These are phyloP conservation scores for Crossoptilon crossoptilon DNA, from an alignment of 2,797 vertebrate species.

Conservation along the genomic window DNA sequence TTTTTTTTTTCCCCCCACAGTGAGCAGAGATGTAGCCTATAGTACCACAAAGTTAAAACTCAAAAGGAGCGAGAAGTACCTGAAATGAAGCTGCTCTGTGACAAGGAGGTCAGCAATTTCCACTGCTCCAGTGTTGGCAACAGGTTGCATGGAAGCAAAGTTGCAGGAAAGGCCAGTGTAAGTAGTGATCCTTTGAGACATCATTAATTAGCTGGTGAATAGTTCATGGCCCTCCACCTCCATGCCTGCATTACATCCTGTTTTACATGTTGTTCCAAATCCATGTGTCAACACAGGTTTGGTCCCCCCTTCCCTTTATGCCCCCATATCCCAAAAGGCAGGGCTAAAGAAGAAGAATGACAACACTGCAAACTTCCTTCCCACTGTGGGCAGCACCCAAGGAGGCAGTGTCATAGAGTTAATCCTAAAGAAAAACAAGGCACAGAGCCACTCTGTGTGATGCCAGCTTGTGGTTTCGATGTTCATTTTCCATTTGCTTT, in stretches of 20 bases:
- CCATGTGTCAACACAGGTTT: background rate
- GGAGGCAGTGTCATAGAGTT: background rate
- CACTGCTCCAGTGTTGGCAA: background rate
- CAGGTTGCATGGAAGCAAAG: background rate
- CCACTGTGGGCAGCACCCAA: background rate
- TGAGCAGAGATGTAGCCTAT: background rate
- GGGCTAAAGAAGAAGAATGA: background rate
- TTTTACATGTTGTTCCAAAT: background rate
- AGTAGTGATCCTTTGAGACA: background rate
- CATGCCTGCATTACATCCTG: background rate
- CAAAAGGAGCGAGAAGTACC: background rate
- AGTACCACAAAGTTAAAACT: background rate
- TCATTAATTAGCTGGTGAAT: background rate
- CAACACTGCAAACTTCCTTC: background rate
- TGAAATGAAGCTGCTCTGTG: background rate
- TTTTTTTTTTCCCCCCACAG: fast-evolving
- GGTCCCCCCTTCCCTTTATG: background rate
- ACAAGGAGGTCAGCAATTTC: background rate
- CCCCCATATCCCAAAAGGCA: background rate
- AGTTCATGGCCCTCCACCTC: background rate
- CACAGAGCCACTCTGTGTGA: background rate
- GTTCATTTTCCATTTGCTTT: background rate
- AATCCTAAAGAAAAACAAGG: background rate
- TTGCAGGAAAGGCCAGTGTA: background rate
- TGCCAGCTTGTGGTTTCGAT: background rate